These are phyloP conservation scores for Cryptotermes secundus DNA, from an alignment of 1,140 invertebrate genomes.

Conservation along the genomic window DNA sequence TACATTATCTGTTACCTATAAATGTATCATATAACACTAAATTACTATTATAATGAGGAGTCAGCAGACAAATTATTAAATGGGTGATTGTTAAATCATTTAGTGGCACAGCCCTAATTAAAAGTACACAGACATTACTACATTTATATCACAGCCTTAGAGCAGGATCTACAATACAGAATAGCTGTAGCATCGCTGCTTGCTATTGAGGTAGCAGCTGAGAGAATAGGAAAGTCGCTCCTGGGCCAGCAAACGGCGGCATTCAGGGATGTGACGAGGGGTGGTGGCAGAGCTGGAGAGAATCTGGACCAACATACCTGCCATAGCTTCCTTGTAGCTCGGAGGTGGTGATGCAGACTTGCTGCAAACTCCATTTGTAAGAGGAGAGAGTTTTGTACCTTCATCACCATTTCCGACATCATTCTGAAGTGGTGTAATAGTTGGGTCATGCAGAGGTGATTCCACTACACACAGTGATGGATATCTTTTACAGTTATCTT, in stretches of 20 bases:
- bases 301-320: constrained; percentile 23
- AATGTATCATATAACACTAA: too few relatives aligned
- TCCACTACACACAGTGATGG: background rate
- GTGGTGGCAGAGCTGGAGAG: background rate
- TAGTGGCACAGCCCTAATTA: background rate
- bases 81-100: background rate
- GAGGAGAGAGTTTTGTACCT: background rate
- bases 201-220: background rate
- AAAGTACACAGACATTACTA: background rate
- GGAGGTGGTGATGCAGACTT: background rate
- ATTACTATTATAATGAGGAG: too few relatives aligned
- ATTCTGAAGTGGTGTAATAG: background rate
- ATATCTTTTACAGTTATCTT: background rate
- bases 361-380: constrained; percentile 17
- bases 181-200: constrained; percentile 22
- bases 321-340: constrained; percentile 21
- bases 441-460: background rate
- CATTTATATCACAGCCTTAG: background rate
- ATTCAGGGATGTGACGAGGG: constrained; percentile 9
- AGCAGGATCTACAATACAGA: background rate
- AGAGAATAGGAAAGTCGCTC: background rate
- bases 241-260: background rate
- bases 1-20: too few relatives aligned
- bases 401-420: background rate
- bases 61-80: too few relatives aligned